phyloP scores from a whole-genome alignment of 2,797 vertebrate genomes.

The Esox masquinongy region DNA sequence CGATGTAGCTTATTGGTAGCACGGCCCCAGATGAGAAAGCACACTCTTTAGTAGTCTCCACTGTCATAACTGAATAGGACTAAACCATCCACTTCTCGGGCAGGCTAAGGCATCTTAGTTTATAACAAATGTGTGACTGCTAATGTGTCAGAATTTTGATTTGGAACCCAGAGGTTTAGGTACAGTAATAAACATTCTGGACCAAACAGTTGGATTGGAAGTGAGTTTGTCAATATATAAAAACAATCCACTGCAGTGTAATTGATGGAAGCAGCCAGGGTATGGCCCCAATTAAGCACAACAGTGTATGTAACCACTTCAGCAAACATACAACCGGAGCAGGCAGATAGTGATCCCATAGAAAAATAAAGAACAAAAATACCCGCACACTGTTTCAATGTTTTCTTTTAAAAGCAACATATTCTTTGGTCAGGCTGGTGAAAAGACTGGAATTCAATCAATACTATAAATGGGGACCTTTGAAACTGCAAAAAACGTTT shows the following conservation, averaged over 20 bases:
- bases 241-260: conserved; percentile 49
- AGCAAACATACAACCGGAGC: not conserved
- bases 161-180: not conserved
- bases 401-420: too few relatives aligned
- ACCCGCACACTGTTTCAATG: not conserved
- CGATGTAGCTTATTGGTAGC: not conserved
- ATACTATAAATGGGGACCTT: too few relatives aligned
- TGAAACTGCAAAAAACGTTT: too few relatives aligned
- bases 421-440: too few relatives aligned
- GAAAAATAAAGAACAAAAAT: not conserved
- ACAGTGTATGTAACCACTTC: not conserved
- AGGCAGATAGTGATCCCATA: not conserved
- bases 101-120: not conserved
- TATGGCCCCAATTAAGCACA: not conserved
- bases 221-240: conserved; percentile 43
- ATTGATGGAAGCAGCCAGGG: conserved; percentile 34
- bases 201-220: conserved; percentile 25
- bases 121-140: not conserved
- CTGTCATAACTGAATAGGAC: not conserved
- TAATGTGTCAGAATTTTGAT: conserved; percentile 1
- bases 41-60: not conserved
- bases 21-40: not conserved
- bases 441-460: too few relatives aligned
- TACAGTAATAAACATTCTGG: conserved; percentile 21
- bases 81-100: not conserved